Percentiles rank a stretch among this genome's conserved stretches.
Evolutionary conservation across 2,797 vertebrate species (phyloP).

Genomic region (Loris lydekkerianus): DNA sequence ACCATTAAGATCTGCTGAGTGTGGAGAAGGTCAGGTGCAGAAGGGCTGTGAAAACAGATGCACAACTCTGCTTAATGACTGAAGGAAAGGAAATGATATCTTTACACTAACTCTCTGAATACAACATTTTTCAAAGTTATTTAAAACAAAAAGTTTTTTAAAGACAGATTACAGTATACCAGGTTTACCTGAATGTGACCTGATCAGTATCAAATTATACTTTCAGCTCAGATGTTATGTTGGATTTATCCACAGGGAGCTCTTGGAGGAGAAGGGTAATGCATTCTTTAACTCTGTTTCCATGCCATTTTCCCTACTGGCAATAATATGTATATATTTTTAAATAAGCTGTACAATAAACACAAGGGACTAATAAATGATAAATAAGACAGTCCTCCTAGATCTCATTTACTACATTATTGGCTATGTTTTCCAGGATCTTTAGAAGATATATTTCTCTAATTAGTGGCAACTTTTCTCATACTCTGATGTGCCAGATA

Average conservation of each 20-base stretch:
- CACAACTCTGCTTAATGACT: neutral
- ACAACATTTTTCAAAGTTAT: neutral
- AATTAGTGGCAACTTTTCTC: neutral
- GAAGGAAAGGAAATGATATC: neutral
- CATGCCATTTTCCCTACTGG: slow-evolving; percentile 10
- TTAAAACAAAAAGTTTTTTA: slow-evolving; percentile 15
- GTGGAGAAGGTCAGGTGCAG: neutral
- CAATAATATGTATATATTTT: slow-evolving; percentile 48
- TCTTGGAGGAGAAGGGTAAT: slow-evolving; percentile 39
- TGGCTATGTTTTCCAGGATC: neutral
- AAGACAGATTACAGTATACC: slow-evolving; percentile 8
- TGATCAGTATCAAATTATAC: slow-evolving; percentile 51
- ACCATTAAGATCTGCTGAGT: neutral
- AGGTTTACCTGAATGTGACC: neutral
- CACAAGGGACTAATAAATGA: neutral
- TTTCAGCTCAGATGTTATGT: slow-evolving; percentile 60
- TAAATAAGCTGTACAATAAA: neutral
- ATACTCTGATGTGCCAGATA: neutral
- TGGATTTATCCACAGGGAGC: neutral
- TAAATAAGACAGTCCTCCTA: neutral
- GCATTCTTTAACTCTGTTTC: slow-evolving; percentile 55
- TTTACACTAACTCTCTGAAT: neutral
- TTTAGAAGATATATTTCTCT: neutral
- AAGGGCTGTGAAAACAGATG: neutral
- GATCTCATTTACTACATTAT: neutral